Evolutionary conservation across 2,797 vertebrate species (phyloP).

Genomic region (Neosalanx taihuensis): DNA sequence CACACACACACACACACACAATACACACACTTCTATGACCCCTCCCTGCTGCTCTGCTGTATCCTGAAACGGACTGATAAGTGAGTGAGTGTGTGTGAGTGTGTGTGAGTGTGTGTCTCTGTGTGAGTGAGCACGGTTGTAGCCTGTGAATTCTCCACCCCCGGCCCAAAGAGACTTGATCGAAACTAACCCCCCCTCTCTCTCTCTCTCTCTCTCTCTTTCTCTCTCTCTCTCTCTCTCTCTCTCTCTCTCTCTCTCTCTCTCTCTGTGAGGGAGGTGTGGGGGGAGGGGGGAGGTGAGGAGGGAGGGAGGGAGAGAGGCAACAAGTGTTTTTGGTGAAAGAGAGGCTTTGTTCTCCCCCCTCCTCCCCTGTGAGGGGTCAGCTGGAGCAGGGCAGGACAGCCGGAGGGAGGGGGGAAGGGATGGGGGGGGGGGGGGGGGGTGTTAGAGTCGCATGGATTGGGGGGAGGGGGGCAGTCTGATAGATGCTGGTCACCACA

Average conservation of each 20-base stretch:
- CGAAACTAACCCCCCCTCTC: not conserved
- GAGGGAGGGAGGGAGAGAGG: not conserved
- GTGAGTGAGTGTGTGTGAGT: conserved; percentile 1
- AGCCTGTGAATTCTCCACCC: not conserved
- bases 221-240: not conserved
- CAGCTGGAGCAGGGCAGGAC: conserved; percentile 4
- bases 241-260: not conserved
- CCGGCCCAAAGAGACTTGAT: not conserved
- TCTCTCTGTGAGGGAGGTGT: not conserved
- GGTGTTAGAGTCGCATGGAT: too few relatives aligned
- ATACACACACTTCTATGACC: too few relatives aligned
- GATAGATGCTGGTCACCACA: not conserved
- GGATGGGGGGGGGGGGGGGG: too few relatives aligned
- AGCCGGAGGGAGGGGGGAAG: not conserved
- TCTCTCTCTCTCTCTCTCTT: not conserved
- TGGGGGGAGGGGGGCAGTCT: not conserved
- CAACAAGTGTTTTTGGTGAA: conserved; percentile 25
- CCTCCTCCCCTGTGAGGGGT: too few relatives aligned
- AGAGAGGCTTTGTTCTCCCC: conserved; percentile 26
- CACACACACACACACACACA: conserved; percentile 18
- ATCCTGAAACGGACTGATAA: conserved; percentile 10
- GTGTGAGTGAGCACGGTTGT: not conserved
- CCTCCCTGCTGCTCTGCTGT: not conserved
- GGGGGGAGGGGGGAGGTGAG: not conserved
- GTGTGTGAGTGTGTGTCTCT: conserved; percentile 1